phyloP scores from a whole-genome alignment of 2,113 vertebrate genomes.

The Falcunculus frontatus region DNA sequence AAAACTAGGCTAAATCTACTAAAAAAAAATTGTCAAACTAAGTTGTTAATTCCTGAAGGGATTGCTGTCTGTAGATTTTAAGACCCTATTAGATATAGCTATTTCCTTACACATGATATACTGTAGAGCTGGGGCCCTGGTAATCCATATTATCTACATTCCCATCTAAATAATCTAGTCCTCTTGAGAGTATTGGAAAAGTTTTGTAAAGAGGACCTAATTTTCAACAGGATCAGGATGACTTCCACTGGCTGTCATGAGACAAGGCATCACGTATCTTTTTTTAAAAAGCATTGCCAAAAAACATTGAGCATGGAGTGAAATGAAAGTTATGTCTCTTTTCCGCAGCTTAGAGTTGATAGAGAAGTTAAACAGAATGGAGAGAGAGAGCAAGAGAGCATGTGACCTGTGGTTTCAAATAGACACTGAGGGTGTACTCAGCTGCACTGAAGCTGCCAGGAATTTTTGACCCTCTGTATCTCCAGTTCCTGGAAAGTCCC shows the following conservation, averaged over 20 bases:
- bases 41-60: background rate
- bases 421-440: background rate
- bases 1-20: background rate
- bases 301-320: background rate
- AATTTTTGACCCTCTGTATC: constrained; percentile 40
- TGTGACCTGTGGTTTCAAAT: background rate
- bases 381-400: background rate
- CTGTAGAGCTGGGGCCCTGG: background rate
- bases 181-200: background rate
- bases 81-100: background rate
- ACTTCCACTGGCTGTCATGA: background rate
- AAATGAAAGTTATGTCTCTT: background rate
- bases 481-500: constrained; percentile 49
- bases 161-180: background rate
- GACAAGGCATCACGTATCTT: background rate
- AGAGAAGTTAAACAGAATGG: background rate
- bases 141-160: background rate
- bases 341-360: background rate
- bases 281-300: background rate
- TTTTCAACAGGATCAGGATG: background rate
- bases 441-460: background rate
- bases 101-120: background rate
- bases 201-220: background rate
- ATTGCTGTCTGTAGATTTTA: background rate
- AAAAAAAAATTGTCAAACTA: background rate